Base-by-base conservation (phyloP, 2,888 invertebrate genomes). In the Rhamnusium bicolor region DNA sequence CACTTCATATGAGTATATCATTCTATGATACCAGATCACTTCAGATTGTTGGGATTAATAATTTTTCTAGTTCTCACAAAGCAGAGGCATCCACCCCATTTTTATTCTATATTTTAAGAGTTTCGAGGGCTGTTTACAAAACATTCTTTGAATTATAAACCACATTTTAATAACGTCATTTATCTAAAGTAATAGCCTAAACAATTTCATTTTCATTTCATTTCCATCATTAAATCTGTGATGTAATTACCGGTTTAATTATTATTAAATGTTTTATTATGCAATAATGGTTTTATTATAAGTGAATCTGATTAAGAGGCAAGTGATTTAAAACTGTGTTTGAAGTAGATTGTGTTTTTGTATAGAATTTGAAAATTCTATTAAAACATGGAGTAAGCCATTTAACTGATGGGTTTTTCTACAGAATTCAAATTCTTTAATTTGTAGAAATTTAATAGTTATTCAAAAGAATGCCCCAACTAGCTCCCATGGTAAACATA, bases 81-180 rank as follows among this genome's bases (percentile, higher is more conserved):
- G 29, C 56, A 1, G 8, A 24, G 56, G n/a, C 16, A 16, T 16
- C 27, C 10, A 65, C 62, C 53, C 71, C 67, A 60, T 73, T 70
- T 66, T 67, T 58, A 68, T 67, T 71, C 32, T 61, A 29, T 40
- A 67, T 61, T 56, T 54, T 24, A 16, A 8, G 29, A 21, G 19
- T 16, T 27, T 29, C 16, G 1, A 56, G 56, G 29, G 29, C 5
- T 56, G 56, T 56, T 56, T 56, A 19, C 56, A 56, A 29, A 14
- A 56, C 56, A 6, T 29, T 56, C 29, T 29, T 29, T 14, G 7
- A 7, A 18, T 16, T 29, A 16, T 29, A 56, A 29, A 18, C 7
- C 14, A 29, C 12, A 29, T 16, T 56, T 14, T 2, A 27, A 29
- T 14, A 7, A 16, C 29, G 27, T 29, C 8, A 5, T n/a, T 56